Percentiles rank a stretch among this genome's conserved stretches.
Evolutionary conservation across 2,888 invertebrate genomes (phyloP).

Genomic region (Stomorhina lunata): DNA sequence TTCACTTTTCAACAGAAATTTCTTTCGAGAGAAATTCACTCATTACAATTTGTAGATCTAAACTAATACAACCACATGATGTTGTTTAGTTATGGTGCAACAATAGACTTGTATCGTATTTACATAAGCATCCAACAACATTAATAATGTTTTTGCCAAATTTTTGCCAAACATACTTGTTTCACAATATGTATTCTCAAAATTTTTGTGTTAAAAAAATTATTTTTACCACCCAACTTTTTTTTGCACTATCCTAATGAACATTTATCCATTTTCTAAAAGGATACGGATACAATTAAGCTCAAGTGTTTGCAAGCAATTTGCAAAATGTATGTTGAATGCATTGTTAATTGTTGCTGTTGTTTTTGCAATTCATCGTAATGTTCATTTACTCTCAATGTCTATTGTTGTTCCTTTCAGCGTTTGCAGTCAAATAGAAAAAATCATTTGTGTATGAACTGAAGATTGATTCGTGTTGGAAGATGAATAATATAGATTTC

Average conservation of each 20-base stretch:
- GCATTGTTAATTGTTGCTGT: conserved; percentile 56
- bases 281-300: conserved; percentile 56
- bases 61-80: conserved; percentile 24
- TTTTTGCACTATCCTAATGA: background rate
- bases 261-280: conserved; percentile 9
- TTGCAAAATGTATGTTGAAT: conserved; percentile 59
- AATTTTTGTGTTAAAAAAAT: too few species aligned
- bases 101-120: background rate
- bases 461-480: background rate
- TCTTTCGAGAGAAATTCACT: background rate
- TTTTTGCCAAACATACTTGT: too few species aligned
- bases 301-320: conserved; percentile 60
- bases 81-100: background rate
- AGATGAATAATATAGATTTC: background rate
- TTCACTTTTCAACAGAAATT: background rate
- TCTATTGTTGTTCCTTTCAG: background rate
- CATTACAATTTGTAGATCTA: conserved; percentile 21
- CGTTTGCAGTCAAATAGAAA: background rate
- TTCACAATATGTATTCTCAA: too few species aligned
- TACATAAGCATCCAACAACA: too few species aligned
- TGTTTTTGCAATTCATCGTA: conserved; percentile 4
- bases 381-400: background rate
- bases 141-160: too few species aligned
- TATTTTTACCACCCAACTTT: too few species aligned
- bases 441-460: background rate